Percentiles rank a stretch among this genome's conserved stretches.
Conservation (phyloP, 2,888 invertebrate genomes). For the Nasonovia ribisnigri region DNA sequence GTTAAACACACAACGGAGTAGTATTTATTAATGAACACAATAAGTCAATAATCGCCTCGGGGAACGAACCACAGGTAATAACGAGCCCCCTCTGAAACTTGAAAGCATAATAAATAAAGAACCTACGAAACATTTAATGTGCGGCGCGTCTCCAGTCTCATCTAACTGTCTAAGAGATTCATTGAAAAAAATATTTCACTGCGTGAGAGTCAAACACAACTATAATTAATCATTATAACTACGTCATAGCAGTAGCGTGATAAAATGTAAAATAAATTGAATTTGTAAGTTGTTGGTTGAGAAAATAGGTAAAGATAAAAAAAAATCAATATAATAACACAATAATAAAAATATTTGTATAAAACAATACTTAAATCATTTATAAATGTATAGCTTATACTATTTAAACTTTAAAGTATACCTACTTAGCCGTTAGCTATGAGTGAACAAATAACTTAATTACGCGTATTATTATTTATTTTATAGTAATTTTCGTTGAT, state of each 20-base stretch:
- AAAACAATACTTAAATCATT: neutral
- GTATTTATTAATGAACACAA: slow-evolving; percentile 34
- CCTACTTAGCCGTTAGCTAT: neutral
- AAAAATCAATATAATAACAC: no score
- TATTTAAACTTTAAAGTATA: neutral
- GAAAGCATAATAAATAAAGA: slow-evolving; percentile 25
- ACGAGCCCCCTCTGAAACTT: neutral
- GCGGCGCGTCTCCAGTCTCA: neutral
- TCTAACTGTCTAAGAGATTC: neutral
- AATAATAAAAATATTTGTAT: neutral
- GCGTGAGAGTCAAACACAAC: neutral
- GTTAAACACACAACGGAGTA: neutral
- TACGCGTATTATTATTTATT: neutral
- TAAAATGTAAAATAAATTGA: slow-evolving; percentile 8
- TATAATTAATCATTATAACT: neutral
- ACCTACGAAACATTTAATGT: neutral
- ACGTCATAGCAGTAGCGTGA: neutral
- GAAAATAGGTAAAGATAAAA: neutral
- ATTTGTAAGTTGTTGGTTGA: neutral
- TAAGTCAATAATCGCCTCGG: neutral
- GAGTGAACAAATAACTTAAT: neutral
- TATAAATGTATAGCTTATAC: neutral
- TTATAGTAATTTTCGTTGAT: neutral
- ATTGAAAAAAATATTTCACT: neutral
- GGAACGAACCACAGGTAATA: neutral